These are phyloP conservation scores for Tenebrosternarchus preto DNA, from an alignment of 2,113 vertebrate genomes.

Conservation along the genomic window DNA sequence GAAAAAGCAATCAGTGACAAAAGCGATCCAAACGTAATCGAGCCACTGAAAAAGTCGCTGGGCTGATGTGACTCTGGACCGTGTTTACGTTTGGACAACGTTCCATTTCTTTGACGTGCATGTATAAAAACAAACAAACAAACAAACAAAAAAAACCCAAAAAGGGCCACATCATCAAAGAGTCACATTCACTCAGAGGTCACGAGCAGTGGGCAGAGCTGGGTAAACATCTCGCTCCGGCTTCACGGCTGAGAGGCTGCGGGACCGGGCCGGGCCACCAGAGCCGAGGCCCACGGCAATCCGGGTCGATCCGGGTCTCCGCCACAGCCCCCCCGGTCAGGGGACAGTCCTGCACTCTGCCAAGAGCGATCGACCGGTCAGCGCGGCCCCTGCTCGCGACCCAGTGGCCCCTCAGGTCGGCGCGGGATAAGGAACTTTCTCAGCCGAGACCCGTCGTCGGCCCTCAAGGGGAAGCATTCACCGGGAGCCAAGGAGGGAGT, in stretches of 20 bases:
- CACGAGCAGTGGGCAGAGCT: conserved; percentile 53
- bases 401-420: conserved; percentile 78
- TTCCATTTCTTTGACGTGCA: conserved; percentile 14
- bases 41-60: too few relatives aligned
- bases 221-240: conserved; percentile 65
- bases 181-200: conserved; percentile 56
- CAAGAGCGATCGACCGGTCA: conserved; percentile 91
- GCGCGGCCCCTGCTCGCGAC: conserved; percentile 78
- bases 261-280: neutral
- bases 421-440: conserved; percentile 83
- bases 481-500: conserved; percentile 85
- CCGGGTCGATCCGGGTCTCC: conserved; percentile 67
- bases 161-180: conserved; percentile 32
- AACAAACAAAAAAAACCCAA: too few relatives aligned
- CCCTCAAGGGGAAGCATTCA: conserved; percentile 91
- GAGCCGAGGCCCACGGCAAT: conserved; percentile 62
- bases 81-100: conserved; percentile 27
- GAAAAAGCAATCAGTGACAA: conserved; percentile 14
- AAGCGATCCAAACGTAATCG: neutral
- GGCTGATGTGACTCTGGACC: neutral
- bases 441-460: conserved; percentile 81
- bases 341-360: conserved; percentile 63
- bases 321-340: conserved; percentile 76
- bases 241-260: conserved; percentile 53
- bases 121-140: conserved; percentile 7